Evolutionary conservation across 2,797 vertebrate genomes (phyloP), one percentile per base, ranked within the genome.

Genomic region (Champsocephalus esox): DNA sequence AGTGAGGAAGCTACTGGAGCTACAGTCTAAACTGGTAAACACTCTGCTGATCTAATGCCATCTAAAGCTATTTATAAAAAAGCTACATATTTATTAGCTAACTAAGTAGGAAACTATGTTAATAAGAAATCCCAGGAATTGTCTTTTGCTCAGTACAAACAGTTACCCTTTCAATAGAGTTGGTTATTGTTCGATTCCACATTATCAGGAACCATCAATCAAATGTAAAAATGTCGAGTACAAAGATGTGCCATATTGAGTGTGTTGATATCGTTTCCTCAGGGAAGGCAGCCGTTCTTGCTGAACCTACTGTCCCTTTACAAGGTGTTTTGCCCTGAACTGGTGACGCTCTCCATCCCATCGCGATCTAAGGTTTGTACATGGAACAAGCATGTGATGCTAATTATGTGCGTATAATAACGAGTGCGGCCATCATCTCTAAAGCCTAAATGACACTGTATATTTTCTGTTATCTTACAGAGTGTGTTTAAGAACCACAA

Each of bases 1-100:
- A 92, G 93, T 98, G 58, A 94, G 97, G 84, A 97, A 87, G 77
- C 91, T 99, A 16, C 92, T 99, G 91, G 96, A 97, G 32, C 92
- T 99, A 21, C 97, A 99, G 66, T 75, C 89, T 70, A 98, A 95
- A 95, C 92, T 96, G 96, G 98, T 99, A 94, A 96, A 93, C 17
- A 41, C 71, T 48, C 70, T 55, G 9, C 28, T 9, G 14, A 65
- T 73, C 52, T 67, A 2, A 75, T 56, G 54, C 43, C 5, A 14
- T 56, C 10, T 45, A 9, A 12, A 70, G 32, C 45, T 21, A 59
- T 83, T 46, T 58, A 60, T 79, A 56, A 72, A 38, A 9, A 67
- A 57, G 32, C 13, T 56, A 9, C 5, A 12, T 11, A 10, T 51
- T 60, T 5, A 62, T 64, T 67, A 54, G 9, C 50, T 24, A 44